A percentile compares a stretch with the other conserved stretches of the same genome.
Conservation (phyloP, 1,140 invertebrate genomes). For the Penaeus vannamei region DNA sequence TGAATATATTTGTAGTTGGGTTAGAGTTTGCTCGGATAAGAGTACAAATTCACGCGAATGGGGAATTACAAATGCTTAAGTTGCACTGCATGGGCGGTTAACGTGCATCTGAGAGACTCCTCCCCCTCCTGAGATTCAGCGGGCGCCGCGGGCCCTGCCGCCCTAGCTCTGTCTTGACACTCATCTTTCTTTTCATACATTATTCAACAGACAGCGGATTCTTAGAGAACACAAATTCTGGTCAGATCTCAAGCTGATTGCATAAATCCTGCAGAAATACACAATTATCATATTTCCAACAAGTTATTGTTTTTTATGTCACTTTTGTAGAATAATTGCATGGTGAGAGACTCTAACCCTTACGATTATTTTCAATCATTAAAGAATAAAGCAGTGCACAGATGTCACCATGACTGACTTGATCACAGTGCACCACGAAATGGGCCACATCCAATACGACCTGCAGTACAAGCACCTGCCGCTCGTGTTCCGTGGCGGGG, state of each 20-base stretch:
- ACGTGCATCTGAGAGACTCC: no score
- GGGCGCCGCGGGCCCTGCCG: no score
- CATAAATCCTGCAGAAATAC: neutral
- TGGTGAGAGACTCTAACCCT: neutral
- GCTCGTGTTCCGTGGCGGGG: conserved; percentile 88
- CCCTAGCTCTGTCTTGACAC: no score
- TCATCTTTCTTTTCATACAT: no score
- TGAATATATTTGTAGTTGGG: no score
- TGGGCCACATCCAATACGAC: conserved; percentile 94
- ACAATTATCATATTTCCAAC: neutral
- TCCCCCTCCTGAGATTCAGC: no score
- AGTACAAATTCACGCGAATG: no score
- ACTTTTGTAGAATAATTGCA: neutral
- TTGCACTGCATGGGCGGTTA: no score
- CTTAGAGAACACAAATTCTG: no score
- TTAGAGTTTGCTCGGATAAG: no score
- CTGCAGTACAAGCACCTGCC: conserved; percentile 86
- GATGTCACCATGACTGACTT: conserved; percentile 89
- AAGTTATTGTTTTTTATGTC: neutral
- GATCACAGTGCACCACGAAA: conserved; percentile 92
- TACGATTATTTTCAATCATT: neutral
- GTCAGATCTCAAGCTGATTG: neutral
- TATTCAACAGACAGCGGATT: no score
- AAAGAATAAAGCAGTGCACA: conserved; percentile 95
- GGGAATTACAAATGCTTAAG: no score